phyloP scores from a whole-genome alignment of 2,797 vertebrate species.

The Mus spretus region DNA sequence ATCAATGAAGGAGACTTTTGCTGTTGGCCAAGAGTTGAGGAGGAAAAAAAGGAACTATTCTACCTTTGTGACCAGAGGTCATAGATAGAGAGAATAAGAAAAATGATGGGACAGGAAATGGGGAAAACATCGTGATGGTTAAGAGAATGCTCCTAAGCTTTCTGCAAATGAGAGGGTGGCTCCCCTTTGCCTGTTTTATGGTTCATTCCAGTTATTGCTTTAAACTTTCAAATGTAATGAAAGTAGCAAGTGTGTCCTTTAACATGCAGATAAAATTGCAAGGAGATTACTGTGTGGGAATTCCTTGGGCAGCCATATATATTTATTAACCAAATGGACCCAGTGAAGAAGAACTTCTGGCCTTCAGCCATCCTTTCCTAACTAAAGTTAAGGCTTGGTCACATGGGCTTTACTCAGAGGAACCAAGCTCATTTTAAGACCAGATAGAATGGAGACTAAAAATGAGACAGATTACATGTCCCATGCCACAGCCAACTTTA shows the following conservation, averaged over 20 bases:
- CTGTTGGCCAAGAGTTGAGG: not conserved
- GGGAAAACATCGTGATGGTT: too few species aligned
- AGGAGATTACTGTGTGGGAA: not conserved
- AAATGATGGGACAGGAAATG: not conserved
- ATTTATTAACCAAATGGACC: not conserved
- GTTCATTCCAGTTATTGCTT: not conserved
- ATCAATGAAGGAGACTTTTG: not conserved
- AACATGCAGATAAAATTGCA: not conserved
- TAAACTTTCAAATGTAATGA: not conserved
- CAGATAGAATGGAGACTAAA: not conserved
- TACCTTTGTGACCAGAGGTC: too few species aligned
- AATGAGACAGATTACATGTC: not conserved
- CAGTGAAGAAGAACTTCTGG: not conserved
- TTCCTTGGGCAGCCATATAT: not conserved
- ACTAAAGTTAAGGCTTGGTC: not conserved
- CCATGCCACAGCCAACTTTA: not conserved
- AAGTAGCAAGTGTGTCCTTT: too few species aligned
- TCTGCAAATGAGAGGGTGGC: not conserved
- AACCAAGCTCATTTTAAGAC: not conserved
- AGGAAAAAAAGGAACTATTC: too few species aligned
- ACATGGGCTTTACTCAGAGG: not conserved
- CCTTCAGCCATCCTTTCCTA: not conserved
- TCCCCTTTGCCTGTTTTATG: not conserved
- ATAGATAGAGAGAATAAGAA: not conserved
- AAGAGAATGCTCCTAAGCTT: not conserved